phyloP scores from a whole-genome alignment of 2,113 vertebrate genomes.

The Chloropsis cyanopogon region DNA sequence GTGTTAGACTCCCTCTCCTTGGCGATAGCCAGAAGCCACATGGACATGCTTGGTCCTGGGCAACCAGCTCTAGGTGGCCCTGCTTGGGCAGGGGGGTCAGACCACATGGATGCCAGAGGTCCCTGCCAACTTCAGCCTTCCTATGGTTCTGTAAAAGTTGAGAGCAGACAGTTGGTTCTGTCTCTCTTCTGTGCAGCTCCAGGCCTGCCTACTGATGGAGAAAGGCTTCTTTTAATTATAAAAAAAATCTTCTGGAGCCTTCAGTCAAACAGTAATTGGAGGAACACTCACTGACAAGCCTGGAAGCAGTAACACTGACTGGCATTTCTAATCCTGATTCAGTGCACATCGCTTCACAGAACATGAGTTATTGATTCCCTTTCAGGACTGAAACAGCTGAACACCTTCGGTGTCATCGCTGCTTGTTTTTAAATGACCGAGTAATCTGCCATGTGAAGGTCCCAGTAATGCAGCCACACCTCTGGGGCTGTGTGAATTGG shows the following conservation, averaged over 20 bases:
- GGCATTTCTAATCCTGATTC: not conserved
- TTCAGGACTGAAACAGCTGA: not conserved
- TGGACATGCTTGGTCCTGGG: not conserved
- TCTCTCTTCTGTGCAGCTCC: not conserved
- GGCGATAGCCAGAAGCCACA: not conserved
- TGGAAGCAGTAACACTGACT: not conserved
- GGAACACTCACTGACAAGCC: not conserved
- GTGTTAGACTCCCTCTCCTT: not conserved
- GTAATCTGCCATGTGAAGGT: not conserved
- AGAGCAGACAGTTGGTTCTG: not conserved
- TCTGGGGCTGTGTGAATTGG: not conserved
- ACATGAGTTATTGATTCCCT: not conserved
- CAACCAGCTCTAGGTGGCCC: not conserved
- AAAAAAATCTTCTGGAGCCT: not conserved
- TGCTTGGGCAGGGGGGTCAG: not conserved
- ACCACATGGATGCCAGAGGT: not conserved
- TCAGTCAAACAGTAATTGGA: not conserved
- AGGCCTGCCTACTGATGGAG: not conserved
- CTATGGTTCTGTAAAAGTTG: not conserved
- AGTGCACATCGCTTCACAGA: not conserved
- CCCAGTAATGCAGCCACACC: fast-evolving
- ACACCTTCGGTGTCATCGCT: not conserved
- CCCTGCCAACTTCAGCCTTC: not conserved
- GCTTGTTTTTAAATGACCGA: not conserved
- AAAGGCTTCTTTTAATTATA: not conserved